phyloP scores from a whole-genome alignment of 2,888 invertebrate genomes.

The Caenorhabditis afra region DNA sequence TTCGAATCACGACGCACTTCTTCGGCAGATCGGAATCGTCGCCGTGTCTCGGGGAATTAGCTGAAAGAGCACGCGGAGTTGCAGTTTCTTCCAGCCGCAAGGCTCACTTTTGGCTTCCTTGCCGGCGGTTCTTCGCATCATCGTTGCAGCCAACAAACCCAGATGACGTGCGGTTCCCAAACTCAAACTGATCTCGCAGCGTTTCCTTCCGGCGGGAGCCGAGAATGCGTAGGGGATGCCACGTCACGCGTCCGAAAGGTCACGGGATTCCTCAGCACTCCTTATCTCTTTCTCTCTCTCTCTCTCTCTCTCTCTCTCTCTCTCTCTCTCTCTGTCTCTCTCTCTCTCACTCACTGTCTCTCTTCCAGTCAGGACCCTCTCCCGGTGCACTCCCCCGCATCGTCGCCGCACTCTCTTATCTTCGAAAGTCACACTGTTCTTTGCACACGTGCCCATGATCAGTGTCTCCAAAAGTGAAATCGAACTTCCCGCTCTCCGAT shows the following conservation, averaged over 20 bases:
- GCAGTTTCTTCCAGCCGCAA: not conserved
- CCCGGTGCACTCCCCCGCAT: too few species aligned
- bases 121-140: constrained; percentile 40
- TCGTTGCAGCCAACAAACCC: constrained; percentile 33
- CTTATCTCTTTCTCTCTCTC: not conserved
- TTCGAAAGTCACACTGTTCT: constrained; percentile 8
- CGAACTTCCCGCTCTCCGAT: too few species aligned
- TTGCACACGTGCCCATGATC: not conserved
- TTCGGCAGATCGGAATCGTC: constrained; percentile 28
- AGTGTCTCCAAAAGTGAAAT: too few species aligned
- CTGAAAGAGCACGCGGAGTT: constrained; percentile 2
- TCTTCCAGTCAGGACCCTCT: too few species aligned
- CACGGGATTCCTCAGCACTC: not conserved
- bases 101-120: constrained; percentile 31
- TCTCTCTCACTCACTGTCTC: too few species aligned
- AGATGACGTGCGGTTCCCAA: constrained; percentile 13
- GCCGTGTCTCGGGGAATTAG: not conserved
- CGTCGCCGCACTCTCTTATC: too few species aligned
- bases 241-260: not conserved
- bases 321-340: too few species aligned
- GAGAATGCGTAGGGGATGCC: too few species aligned
- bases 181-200: constrained; percentile 3
- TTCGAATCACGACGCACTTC: constrained; percentile 47
- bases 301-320: too few species aligned
- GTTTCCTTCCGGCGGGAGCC: not conserved